phyloP scores from a whole-genome alignment of 2,113 vertebrate species.

The Tachuris rubrigastra region DNA sequence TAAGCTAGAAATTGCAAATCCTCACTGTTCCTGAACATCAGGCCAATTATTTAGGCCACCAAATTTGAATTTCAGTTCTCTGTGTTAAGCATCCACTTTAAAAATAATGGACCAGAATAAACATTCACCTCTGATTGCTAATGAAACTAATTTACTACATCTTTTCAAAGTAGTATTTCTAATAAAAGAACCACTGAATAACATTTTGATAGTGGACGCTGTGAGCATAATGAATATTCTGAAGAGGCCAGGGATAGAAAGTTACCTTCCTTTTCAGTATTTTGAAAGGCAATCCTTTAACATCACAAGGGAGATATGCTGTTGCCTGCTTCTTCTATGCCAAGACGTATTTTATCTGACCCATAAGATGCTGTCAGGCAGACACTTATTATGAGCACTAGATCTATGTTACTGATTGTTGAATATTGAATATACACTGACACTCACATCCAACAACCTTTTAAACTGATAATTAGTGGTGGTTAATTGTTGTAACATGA shows the following conservation, averaged over 20 bases:
- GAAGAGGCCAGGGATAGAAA: slow-evolving; percentile 42
- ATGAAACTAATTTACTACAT: slow-evolving; percentile 60
- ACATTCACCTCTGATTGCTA: slow-evolving; percentile 14
- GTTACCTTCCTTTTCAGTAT: slow-evolving; percentile 53
- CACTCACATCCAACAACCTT: slow-evolving; percentile 31
- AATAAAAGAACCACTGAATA: slow-evolving; percentile 49
- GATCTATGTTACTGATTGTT: slow-evolving; percentile 42
- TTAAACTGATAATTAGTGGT: slow-evolving; percentile 35
- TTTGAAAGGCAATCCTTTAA: slow-evolving; percentile 44
- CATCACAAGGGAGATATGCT: background rate
- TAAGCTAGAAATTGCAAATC: background rate
- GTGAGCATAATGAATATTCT: slow-evolving; percentile 52
- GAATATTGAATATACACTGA: slow-evolving; percentile 47
- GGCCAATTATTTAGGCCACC: background rate
- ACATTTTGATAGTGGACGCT: slow-evolving; percentile 41
- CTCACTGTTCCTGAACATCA: background rate
- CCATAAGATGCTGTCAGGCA: slow-evolving; percentile 38
- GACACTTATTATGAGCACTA: slow-evolving; percentile 39
- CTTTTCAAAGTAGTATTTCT: slow-evolving; percentile 49
- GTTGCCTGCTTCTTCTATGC: background rate
- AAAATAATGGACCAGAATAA: slow-evolving; percentile 48
- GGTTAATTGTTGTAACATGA: slow-evolving; percentile 31
- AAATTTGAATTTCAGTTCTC: slow-evolving; percentile 8
- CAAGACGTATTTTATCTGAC: slow-evolving; percentile 45
- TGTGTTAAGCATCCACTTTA: slow-evolving; percentile 31